Evolutionary conservation across 2,113 vertebrate species (phyloP), one percentile per base, ranked within the genome.

Genomic region (Echinops telfairi): DNA sequence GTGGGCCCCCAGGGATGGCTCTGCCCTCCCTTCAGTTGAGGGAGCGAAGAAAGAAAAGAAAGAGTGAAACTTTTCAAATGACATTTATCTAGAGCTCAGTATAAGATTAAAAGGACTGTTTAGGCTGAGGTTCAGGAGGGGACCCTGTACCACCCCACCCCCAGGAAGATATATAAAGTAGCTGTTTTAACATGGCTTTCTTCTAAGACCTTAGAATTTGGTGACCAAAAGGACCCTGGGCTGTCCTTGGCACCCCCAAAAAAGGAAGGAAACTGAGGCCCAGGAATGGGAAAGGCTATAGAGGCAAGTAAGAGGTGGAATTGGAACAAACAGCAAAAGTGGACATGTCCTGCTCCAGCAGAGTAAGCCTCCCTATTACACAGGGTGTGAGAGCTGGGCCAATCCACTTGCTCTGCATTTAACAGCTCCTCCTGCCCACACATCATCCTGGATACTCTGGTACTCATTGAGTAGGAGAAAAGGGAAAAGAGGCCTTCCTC

Each of bases 251-350:
- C 60, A 94, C 78, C 23, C 78, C 29, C 47, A 57, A 85, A 12
- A 81, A 83, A 86, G 16, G 83, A 86, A 94, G 84, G 78, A 57
- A 94, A 88, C 20, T 90, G 83, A 95, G 47, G 47, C 84, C 58
- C 70, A 95, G 80, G 84, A 31, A 92, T 93, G 83, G 92, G 85
- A 92, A 93, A 76, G 64, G 25, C 57, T 47, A 93, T 33, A 83
- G 0, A 82, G 80, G n/a, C 36, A 90, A 84, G 53, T 88, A 31
- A 91, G 71, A 60, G 36, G 8, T 94, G 38, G 57, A 92, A 33
- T 60, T 57, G 23, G 91, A 53, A 60, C 16, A 78, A 92, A 33
- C 7, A 81, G 40, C 33, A 38, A 62, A 36, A 31, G 15, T 47
- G 20, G 36, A 29, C 6, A 88, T n/a, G 23, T 29, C 23, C 1